A percentile compares a stretch with the other conserved stretches of the same genome.
Conservation (phyloP, 2,888 invertebrate genomes). For the Allygus modestus region DNA sequence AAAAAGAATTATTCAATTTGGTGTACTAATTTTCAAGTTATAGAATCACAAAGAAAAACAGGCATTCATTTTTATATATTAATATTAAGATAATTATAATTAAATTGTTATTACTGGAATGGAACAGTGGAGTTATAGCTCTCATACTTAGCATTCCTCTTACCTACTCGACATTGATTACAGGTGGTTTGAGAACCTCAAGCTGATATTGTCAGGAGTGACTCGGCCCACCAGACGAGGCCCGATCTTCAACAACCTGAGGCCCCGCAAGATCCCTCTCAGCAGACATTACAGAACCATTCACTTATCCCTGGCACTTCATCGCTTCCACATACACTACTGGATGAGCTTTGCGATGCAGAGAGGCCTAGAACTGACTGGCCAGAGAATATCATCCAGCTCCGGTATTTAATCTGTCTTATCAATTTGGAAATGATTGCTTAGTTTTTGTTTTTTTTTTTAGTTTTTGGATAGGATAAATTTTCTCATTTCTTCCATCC, state of each 20-base stretch:
- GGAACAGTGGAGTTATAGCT: no score
- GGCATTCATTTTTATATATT: no score
- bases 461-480: background rate
- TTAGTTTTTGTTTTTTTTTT: no score
- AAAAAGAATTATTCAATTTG: no score
- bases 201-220: constrained; percentile 91
- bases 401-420: constrained; percentile 76
- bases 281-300: constrained; percentile 95
- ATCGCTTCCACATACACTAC: constrained; percentile 88
- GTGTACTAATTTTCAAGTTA: no score
- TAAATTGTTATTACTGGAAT: no score
- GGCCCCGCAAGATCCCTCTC: constrained; percentile 92
- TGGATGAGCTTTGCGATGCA: constrained; percentile 99
- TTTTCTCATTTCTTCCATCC: no score
- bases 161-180: no score
- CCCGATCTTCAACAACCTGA: constrained; percentile 88
- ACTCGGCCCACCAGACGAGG: constrained; percentile 97
- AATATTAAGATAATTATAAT: no score
- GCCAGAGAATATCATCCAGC: constrained; percentile 88
- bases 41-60: no score
- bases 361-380: constrained; percentile 91
- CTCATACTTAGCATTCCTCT: no score
- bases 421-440: no score
- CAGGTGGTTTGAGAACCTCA: constrained; percentile 97
- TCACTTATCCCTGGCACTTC: constrained; percentile 90